These are phyloP conservation scores for Dastarcus helophoroides DNA, from an alignment of 2,888 invertebrate genomes.

Conservation along the genomic window DNA sequence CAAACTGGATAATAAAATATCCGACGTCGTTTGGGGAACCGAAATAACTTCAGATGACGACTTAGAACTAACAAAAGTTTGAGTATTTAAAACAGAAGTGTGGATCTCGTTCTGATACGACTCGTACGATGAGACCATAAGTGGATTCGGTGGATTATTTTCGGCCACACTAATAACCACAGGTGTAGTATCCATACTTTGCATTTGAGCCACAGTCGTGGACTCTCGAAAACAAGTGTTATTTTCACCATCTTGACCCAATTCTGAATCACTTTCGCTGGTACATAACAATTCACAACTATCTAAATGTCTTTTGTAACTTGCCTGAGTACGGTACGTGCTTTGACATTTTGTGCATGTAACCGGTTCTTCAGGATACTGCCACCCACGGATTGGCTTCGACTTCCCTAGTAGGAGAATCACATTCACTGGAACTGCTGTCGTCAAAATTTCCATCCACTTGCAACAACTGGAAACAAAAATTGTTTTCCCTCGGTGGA, in stretches of 20 bases:
- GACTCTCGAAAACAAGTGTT: constrained; percentile 3
- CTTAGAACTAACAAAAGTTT: constrained; percentile 28
- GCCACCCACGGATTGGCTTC: constrained; percentile 27
- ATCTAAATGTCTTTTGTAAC: constrained; percentile 66
- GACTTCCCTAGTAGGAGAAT: constrained; percentile 19
- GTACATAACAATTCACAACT: constrained; percentile 69
- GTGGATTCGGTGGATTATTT: constrained; percentile 22
- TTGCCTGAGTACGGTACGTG: constrained; percentile 71
- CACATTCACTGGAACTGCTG: constrained; percentile 41
- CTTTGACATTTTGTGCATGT: constrained; percentile 81
- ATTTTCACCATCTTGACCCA: constrained; percentile 11
- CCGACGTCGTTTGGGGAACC: constrained; percentile 19
- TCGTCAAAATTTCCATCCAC: constrained; percentile 45
- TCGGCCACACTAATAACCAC: constrained; percentile 18
- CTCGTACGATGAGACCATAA: constrained; percentile 30
- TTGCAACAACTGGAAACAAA: constrained; percentile 41
- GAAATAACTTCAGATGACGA: constrained; percentile 24
- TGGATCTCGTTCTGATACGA: constrained; percentile 32
- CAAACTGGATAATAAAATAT: constrained; percentile 14
- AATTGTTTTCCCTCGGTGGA: constrained; percentile 32
- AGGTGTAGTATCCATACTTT: constrained; percentile 12
- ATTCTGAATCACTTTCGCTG: constrained; percentile 72
- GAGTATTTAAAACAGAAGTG: constrained; percentile 31
- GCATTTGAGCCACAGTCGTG: constrained; percentile 6
- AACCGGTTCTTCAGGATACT: constrained; percentile 59